phyloP scores from a whole-genome alignment of 53 echinoderm and acorn worm species.

The Holothuria scabra region DNA sequence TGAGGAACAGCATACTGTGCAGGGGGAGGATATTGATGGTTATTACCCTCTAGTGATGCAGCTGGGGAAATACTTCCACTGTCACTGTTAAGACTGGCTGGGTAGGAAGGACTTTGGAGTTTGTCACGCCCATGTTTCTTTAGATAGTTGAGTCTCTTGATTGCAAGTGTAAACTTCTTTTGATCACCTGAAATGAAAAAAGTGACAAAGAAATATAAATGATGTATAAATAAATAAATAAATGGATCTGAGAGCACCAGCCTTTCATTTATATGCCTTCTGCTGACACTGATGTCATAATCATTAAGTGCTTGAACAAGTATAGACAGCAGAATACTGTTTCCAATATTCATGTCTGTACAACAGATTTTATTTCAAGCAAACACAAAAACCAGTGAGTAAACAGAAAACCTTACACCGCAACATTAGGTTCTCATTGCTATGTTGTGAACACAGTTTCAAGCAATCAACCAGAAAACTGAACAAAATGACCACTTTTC shows the following conservation, averaged over 20 bases:
- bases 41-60: constrained; percentile 80
- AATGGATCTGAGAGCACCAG: too few species aligned
- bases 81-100: constrained; percentile 56
- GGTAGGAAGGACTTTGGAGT: constrained; percentile 55
- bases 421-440: too few species aligned
- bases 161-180: constrained; percentile 91
- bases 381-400: too few species aligned
- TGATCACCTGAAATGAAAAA: constrained; percentile 76
- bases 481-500: too few species aligned
- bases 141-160: constrained; percentile 81
- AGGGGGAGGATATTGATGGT: constrained; percentile 54
- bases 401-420: too few species aligned
- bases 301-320: too few species aligned
- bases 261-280: too few species aligned
- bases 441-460: too few species aligned
- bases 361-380: too few species aligned
- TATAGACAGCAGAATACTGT: too few species aligned
- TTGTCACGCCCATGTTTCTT: constrained; percentile 81
- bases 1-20: constrained; percentile 51
- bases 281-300: background rate
- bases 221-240: background rate
- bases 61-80: constrained; percentile 78
- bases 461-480: too few species aligned
- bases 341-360: too few species aligned
- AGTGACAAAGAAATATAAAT: background rate